Percentiles rank a stretch among this genome's conserved stretches.
These are phyloP conservation scores for Microplitis manilae DNA, from an alignment of 2,888 invertebrate species.

Conservation along the genomic window DNA sequence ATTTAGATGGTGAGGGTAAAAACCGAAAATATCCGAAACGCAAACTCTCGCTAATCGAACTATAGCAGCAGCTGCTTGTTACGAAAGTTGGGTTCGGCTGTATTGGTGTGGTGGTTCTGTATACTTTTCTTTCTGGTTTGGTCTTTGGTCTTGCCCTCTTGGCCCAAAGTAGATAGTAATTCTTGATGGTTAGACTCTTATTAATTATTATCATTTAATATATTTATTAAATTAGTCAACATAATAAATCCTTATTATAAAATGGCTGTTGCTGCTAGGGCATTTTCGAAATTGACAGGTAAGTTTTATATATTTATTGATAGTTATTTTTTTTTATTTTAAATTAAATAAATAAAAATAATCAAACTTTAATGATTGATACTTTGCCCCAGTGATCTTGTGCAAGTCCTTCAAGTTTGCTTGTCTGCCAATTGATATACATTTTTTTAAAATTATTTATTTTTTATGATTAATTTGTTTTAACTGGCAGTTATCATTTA, in stretches of 20 bases:
- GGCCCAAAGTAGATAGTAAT: constrained; percentile 57
- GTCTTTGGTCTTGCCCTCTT: constrained; percentile 51
- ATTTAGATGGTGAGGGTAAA: no score
- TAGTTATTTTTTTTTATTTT: constrained; percentile 3
- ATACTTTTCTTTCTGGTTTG: constrained; percentile 48
- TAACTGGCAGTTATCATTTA: background rate
- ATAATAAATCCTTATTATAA: constrained; percentile 52
- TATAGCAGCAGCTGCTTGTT: constrained; percentile 30
- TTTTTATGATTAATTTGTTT: background rate
- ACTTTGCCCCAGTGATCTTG: constrained; percentile 30
- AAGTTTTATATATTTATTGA: constrained; percentile 38
- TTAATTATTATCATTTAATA: constrained; percentile 44
- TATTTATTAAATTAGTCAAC: constrained; percentile 20
- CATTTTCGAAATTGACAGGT: constrained; percentile 69
- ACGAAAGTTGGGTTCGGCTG: constrained; percentile 18
- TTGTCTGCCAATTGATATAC: background rate
- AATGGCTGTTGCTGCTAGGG: constrained; percentile 69
- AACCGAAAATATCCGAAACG: no score
- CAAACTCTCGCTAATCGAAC: no score
- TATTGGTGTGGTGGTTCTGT: constrained; percentile 13
- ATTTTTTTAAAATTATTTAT: background rate
- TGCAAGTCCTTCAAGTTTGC: constrained; percentile 12
- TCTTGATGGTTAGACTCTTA: constrained; percentile 52
- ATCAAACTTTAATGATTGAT: constrained; percentile 22
- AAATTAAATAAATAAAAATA: background rate